A percentile compares a stretch with the other conserved stretches of the same genome.
Evolutionary conservation across 2,797 vertebrate species (phyloP).

Genomic region (Sebastes cheni): DNA sequence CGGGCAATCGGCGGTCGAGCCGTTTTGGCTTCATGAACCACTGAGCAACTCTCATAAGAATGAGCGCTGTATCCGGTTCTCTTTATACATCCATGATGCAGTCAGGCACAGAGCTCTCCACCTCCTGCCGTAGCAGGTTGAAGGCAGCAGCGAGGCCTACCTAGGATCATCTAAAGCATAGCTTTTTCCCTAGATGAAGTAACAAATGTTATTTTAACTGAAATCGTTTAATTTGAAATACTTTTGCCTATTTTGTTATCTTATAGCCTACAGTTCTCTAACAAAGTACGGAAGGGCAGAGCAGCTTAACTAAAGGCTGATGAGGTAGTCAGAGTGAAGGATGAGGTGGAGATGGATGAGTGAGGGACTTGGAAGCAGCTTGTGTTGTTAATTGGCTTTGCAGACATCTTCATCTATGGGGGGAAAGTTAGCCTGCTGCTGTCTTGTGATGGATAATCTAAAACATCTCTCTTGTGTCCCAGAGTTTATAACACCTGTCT

Average conservation of each 20-base stretch:
- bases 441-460: constrained; percentile 33
- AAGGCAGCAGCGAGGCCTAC: too few relatives aligned
- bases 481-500: constrained; percentile 35
- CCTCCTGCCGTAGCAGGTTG: too few relatives aligned
- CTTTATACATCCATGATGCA: too few relatives aligned
- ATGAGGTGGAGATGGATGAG: constrained; percentile 45
- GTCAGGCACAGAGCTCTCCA: accelerated
- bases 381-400: constrained; percentile 60
- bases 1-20: accelerated
- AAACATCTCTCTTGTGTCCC: background rate
- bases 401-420: constrained; percentile 50
- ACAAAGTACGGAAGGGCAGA: background rate
- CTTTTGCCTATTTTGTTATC: too few relatives aligned
- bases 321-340: constrained; percentile 5
- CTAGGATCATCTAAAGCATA: too few relatives aligned
- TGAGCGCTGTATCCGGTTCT: too few relatives aligned
- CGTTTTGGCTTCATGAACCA: too few relatives aligned
- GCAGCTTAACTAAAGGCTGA: constrained; percentile 17
- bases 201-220: too few relatives aligned
- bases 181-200: accelerated
- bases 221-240: too few relatives aligned
- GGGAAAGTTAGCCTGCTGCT: constrained; percentile 9
- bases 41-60: too few relatives aligned
- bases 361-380: constrained; percentile 57
- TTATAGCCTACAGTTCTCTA: too few relatives aligned